Evolutionary conservation across 2,888 invertebrate species (phyloP).

Genomic region (Hyposoter didymator): DNA sequence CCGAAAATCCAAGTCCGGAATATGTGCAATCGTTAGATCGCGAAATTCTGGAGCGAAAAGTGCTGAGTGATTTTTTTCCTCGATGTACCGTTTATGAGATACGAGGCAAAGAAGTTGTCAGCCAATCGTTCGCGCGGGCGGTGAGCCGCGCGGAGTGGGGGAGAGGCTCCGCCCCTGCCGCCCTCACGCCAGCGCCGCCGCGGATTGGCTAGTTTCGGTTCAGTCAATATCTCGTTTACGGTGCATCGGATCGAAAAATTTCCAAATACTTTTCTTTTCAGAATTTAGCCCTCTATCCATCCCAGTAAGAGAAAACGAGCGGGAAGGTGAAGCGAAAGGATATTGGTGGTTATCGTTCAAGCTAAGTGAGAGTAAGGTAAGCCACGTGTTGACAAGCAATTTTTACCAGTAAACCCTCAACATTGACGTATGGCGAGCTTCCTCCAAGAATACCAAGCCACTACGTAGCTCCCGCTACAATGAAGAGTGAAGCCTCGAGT

Average conservation of each 20-base stretch:
- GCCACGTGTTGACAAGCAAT: conserved; percentile 23
- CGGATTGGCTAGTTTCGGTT: neutral
- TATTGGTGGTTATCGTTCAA: conserved; percentile 12
- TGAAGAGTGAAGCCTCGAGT: conserved; percentile 73
- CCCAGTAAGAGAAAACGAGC: neutral
- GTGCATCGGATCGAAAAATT: neutral
- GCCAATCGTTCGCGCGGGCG: neutral
- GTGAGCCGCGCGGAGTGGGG: neutral
- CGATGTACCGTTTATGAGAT: neutral
- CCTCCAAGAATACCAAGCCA: conserved; percentile 63
- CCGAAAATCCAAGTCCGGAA: neutral
- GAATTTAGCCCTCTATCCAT: neutral
- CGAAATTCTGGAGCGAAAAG: neutral
- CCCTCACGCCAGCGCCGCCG: neutral
- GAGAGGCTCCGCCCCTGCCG: neutral
- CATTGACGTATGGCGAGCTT: conserved; percentile 16
- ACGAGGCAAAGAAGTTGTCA: neutral
- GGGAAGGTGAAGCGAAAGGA: neutral
- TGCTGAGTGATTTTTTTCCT: neutral
- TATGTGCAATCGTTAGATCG: neutral
- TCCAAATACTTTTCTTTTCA: neutral
- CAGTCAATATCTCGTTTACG: neutral
- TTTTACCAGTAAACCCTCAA: conserved; percentile 14
- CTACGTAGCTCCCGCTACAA: conserved; percentile 49
- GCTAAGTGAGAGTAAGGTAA: conserved; percentile 1